Evolutionary conservation across 2,888 invertebrate species (phyloP).

Genomic region (Pterostichus madidus): DNA sequence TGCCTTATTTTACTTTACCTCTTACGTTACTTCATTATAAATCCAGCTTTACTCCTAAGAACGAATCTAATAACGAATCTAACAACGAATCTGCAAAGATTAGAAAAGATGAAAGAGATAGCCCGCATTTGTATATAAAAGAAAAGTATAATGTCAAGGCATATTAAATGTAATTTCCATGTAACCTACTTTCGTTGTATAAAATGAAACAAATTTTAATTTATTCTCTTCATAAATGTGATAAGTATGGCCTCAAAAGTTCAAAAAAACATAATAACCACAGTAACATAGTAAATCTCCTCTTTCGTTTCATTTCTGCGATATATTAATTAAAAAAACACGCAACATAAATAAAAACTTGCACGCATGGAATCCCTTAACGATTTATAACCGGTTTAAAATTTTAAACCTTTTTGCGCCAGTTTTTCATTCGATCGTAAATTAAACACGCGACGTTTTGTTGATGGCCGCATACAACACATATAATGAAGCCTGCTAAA

Average conservation of each 20-base stretch:
- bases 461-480: conserved; percentile 6
- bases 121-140: too few relatives aligned
- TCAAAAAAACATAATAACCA: neutral
- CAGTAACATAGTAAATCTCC: conserved; percentile 7
- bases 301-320: conserved; percentile 12
- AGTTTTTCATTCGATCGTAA: conserved; percentile 11
- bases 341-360: conserved; percentile 22
- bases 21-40: too few relatives aligned
- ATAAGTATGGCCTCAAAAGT: neutral
- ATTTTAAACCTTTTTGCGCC: conserved; percentile 7
- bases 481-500: neutral
- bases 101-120: too few relatives aligned
- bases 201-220: conserved; percentile 9
- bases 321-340: conserved; percentile 25
- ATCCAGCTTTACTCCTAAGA: too few relatives aligned
- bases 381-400: conserved; percentile 22
- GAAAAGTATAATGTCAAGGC: neutral
- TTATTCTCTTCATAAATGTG: conserved; percentile 23
- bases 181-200: neutral
- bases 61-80: too few relatives aligned
- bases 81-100: too few relatives aligned
- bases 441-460: conserved; percentile 1
- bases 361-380: conserved; percentile 20
- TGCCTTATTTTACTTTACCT: too few relatives aligned
- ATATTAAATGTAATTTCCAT: neutral